Base-by-base conservation (phyloP, 1,140 invertebrate genomes). In the Prorops nasuta region DNA sequence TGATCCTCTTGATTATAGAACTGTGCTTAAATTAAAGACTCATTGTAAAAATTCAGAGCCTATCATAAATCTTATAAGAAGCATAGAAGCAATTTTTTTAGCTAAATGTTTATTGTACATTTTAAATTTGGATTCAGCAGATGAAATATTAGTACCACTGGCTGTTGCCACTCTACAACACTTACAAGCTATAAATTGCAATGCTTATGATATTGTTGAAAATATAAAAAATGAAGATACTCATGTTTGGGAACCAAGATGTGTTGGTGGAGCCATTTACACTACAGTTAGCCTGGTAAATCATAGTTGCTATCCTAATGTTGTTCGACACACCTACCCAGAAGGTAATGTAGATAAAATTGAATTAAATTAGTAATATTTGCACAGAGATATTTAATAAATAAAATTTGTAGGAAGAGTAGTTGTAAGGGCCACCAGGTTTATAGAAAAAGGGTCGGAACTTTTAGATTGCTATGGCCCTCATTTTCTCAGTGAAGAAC, bases 181-280 rank as follows among this genome's bases (percentile, higher is more conserved):
- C 46, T 70, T 84, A 20, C 83, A 84, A 58, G 78, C 80, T 42
- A 70, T 81, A 19, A 80, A 82, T 17, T 86, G 83, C 59, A 86
- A 86, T 68, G 84, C 84, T 22, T 85, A 86, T 58, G 83, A 84
- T 59, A 79, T 86, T 15, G 78, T 80, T 15, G 81, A 84, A 51
- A 74, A 83, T 36, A 45, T 69, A 2, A 55, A 74, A n/a, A 58
- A 71, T 34, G 35, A 60, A 3, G 24, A 56, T n/a, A 68, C 56
- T 4, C 63, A 64, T 37, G 56, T 69, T 16, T 67, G 71, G 56
- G 67, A 72, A 42, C 71, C 73, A 12, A 58, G 71, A 12, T 79
- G 79, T 54, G 56, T 86, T 18, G 84, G 83, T 6, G 83, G 83
- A 3, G 84, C 79, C 8, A 79, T 84, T 40, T 86, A 84, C 49